Conservation (phyloP, 1,140 invertebrate genomes). For the Diorhabda elongata region DNA sequence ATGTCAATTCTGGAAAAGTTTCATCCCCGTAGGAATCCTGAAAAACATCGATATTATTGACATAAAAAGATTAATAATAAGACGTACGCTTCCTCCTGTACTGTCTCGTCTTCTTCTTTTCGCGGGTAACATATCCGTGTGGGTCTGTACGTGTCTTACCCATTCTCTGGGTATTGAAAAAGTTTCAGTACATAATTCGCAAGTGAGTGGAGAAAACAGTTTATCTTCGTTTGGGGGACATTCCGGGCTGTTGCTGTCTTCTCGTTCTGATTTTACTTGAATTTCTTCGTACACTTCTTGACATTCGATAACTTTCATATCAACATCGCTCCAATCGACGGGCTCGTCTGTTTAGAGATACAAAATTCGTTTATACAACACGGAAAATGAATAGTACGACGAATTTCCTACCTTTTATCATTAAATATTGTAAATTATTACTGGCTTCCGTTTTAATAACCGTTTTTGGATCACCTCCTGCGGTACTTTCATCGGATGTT, state of each 20-base stretch:
- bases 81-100: conserved; percentile 26
- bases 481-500: not conserved
- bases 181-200: conserved; percentile 77
- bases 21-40: conserved; percentile 63
- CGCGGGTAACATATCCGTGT: conserved; percentile 57
- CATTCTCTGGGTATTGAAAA: conserved; percentile 76
- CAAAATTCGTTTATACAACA: too few relatives aligned
- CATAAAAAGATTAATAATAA: not conserved
- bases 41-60: conserved; percentile 15
- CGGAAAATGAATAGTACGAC: too few relatives aligned
- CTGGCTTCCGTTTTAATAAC: conserved; percentile 25
- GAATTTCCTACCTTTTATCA: conserved; percentile 44
- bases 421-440: conserved; percentile 47
- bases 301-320: conserved; percentile 66
- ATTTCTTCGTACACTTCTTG: conserved; percentile 54
- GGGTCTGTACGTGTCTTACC: conserved; percentile 74
- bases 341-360: conserved; percentile 46
- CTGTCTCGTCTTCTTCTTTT: conserved; percentile 51
- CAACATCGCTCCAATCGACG: conserved; percentile 52
- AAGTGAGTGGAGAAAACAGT: conserved; percentile 58
- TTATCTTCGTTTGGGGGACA: conserved; percentile 23
- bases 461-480: conserved; percentile 24
- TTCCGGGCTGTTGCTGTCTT: conserved; percentile 33
- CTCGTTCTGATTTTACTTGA: conserved; percentile 54
- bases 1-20: conserved; percentile 65